Base-by-base conservation (phyloP, 2,888 invertebrate species). In the Eristalis arbustorum region DNA sequence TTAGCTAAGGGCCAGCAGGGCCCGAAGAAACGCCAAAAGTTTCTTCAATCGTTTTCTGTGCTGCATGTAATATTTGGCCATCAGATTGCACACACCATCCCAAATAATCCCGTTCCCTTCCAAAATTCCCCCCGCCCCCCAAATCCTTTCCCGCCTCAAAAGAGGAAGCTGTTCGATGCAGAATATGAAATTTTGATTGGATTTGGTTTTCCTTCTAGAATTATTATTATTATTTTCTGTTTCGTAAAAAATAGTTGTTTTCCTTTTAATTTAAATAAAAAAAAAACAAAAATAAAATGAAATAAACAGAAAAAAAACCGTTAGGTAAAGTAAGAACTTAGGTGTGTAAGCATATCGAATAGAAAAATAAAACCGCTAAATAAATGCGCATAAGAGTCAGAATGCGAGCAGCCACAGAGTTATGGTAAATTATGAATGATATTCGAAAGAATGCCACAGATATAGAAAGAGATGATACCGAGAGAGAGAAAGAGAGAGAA, bases 1-100 rank as follows among this genome's bases (percentile, higher is more conserved):
- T 92, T 92, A 92, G 92, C 92, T 92, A 92, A 92, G 90, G 91
- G 92, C 91, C 91, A 91, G 90, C 84, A 91, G 92, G 90, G 92
- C 90, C 89, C 91, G 92, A 89, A 92, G 91, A 89, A 92, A 92
- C 91, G 92, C 92, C 92, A 92, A 92, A 91, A 92, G 92, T 91
- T 92, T 92, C 91, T 92, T 92, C 91, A 91, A 92, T 89, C 91
- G 92, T 88, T 92, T 92, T 89, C 90, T 92, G 73, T 92, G 92
- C 89, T 92, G 92, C 90, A 92, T 92, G 92, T 92, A 92, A 90
- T 91, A 89, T 88, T 85, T 42, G 18, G 42, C 14, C 6, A 42
- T n/a, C n/a, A n/a, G 42, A 42, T 42, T 42, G 3, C 42, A 42
- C n/a, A n/a, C 42, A 1, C 42, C n/a, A 14, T 0, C n/a, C n/a